Conservation (phyloP, 92 coral and sea anemone genomes). For the Paragorgia papillata region DNA sequence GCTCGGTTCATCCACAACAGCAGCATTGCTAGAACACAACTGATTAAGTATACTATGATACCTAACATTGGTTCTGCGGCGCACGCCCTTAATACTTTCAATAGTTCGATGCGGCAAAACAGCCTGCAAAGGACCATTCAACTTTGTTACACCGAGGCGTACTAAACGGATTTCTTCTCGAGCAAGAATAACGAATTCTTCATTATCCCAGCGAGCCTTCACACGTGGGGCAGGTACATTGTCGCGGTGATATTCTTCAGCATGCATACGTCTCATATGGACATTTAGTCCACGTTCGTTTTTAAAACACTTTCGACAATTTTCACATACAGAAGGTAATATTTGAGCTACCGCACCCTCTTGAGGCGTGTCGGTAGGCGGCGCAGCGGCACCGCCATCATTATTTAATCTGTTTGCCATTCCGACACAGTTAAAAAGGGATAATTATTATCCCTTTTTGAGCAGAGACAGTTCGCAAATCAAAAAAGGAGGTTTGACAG, state of each 20-base stretch:
- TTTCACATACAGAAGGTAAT: constrained; percentile 29
- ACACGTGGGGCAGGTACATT: constrained; percentile 29
- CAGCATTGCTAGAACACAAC: not conserved
- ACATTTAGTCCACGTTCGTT: constrained; percentile 17
- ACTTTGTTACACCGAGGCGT: not conserved
- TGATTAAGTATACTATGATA: not conserved
- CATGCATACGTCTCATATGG: constrained; percentile 28
- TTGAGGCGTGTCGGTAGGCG: no score
- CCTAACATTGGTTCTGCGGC: not conserved
- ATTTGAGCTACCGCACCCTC: no score
- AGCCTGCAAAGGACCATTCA: not conserved
- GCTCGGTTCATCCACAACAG: not conserved
- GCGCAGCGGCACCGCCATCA: no score
- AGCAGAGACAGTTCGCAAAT: no score
- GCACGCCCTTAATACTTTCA: not conserved
- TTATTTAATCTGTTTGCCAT: no score
- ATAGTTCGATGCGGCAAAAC: not conserved
- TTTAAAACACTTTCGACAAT: constrained; percentile 23
- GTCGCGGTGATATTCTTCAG: constrained; percentile 17
- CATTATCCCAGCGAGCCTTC: constrained; percentile 49
- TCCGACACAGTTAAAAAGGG: no score
- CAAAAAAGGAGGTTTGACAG: no score
- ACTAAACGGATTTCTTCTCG: not conserved
- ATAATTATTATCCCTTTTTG: no score
- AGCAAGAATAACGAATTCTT: constrained; percentile 55